Base-by-base conservation (phyloP, 1,140 invertebrate species). In the Himalopsyche phryganea region DNA sequence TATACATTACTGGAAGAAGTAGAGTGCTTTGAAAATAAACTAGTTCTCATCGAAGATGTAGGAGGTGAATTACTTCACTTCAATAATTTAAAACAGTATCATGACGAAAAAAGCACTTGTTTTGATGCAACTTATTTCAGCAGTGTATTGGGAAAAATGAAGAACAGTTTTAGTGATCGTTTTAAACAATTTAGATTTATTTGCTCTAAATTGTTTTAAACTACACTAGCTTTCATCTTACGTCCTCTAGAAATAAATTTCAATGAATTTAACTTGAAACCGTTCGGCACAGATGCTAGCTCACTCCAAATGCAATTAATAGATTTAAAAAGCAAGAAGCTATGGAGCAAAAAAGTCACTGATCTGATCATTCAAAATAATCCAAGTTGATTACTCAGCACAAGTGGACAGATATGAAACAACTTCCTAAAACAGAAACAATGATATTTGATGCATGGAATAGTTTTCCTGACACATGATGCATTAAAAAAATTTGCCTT, bases 301-400 rank as follows among this genome's bases (percentile, higher is more conserved):
- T 61, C 50, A 23, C 54, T 67, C 48, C 50, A 69, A 66, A 65
- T 68, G 44, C 65, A 65, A 65, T 68, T 67, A 57, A 18, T 66
- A 38, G 59, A 66, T 66, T 65, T 67, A 46, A 67, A 65, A 66
- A 65, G 15, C 46, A 66, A 67, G 58, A 50, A 58, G 35, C 44
- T 68, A 50, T 67, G 65, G 57, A 61, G 50, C 57, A 51, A 35
- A 28, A 64, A 66, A 55, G 64, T 61, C 42, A 64, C 50, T 64
- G 62, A 60, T 33, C 48, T 65, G 44, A 62, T 48, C 50, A 60
- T 52, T 48, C 60, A 28, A 9, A 28, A 9, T 5, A 28, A 28
- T 28, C 23, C 23, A 28, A 28, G 3, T 28, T 28, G 23, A 40
- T 40, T 40, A 6, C 38, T 40, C 38, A 4, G 38, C 38, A 40